A percentile compares a stretch with the other conserved stretches of the same genome.
These are phyloP conservation scores for Tauraco erythrolophus DNA, from an alignment of 2,113 vertebrate species.

Conservation along the genomic window DNA sequence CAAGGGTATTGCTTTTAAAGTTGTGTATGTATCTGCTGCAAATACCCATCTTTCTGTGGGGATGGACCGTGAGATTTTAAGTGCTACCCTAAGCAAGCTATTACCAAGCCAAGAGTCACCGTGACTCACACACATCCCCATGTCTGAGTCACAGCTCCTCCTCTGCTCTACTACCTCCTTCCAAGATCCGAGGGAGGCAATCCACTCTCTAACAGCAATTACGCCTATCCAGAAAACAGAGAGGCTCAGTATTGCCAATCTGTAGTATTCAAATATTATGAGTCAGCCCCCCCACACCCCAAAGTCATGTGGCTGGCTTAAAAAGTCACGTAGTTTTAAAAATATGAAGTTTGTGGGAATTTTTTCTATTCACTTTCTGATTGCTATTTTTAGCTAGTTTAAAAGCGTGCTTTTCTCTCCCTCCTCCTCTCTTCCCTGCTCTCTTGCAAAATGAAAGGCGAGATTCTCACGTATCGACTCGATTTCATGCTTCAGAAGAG, in stretches of 20 bases:
- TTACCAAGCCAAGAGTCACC: not conserved
- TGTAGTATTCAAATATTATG: conserved; percentile 34
- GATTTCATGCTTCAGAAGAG: not conserved
- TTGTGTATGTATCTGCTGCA: fast-evolving
- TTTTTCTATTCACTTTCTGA: not conserved
- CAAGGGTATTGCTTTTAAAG: fast-evolving
- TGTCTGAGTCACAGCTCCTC: conserved; percentile 41
- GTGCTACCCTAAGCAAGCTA: not conserved
- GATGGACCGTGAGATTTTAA: fast-evolving
- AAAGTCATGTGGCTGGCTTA: not conserved
- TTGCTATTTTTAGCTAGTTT: not conserved
- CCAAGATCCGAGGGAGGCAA: not conserved
- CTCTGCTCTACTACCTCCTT: conserved; percentile 17
- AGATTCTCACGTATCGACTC: not conserved
- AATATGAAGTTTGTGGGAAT: not conserved
- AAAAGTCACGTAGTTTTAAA: conserved; percentile 31
- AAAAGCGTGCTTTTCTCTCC: not conserved
- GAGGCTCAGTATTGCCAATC: not conserved
- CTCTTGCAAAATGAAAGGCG: not conserved
- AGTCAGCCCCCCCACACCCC: not conserved
- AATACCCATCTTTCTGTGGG: fast-evolving
- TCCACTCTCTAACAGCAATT: not conserved
- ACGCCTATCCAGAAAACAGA: not conserved
- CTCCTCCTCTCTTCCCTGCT: not conserved
- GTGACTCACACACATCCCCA: conserved; percentile 33